These are phyloP conservation scores for Hirtodrosophila duncani DNA, from an alignment of 2,888 invertebrate genomes.

Conservation along the genomic window DNA sequence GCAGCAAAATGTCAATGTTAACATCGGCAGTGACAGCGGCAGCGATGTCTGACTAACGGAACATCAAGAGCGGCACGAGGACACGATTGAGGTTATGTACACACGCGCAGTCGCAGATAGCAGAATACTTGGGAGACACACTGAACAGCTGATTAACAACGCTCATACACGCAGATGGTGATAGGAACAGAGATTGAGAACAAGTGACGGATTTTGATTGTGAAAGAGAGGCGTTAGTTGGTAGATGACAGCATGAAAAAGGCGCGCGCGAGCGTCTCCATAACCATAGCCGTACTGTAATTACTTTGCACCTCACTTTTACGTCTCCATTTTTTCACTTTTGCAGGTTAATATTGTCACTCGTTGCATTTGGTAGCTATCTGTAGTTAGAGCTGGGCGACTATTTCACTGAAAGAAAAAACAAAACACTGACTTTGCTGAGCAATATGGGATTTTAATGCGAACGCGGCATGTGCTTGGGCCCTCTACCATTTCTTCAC, in stretches of 20 bases:
- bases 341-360: constrained; percentile 13
- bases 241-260: constrained; percentile 46
- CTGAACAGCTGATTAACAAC: constrained; percentile 30
- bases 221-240: constrained; percentile 41
- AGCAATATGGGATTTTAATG: no score
- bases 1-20: constrained; percentile 33
- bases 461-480: no score
- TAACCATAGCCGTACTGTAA: constrained; percentile 32
- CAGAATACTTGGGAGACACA: constrained; percentile 8
- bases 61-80: constrained; percentile 47
- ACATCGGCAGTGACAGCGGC: constrained; percentile 48
- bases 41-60: constrained; percentile 54
- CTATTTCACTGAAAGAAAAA: constrained; percentile 55
- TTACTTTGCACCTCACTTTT: constrained; percentile 18
- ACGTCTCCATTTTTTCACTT: not conserved
- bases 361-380: no score
- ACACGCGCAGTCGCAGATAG: constrained; percentile 56
- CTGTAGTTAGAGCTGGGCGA: constrained; percentile 33
- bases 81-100: constrained; percentile 63
- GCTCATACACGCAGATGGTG: no score
- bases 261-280: constrained; percentile 62
- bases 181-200: constrained; percentile 8
- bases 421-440: constrained; percentile 16
- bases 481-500: no score
- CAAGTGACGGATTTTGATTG: constrained; percentile 15